Base-by-base conservation (phyloP, 1,140 invertebrate species). In the Helicoverpa zea region DNA sequence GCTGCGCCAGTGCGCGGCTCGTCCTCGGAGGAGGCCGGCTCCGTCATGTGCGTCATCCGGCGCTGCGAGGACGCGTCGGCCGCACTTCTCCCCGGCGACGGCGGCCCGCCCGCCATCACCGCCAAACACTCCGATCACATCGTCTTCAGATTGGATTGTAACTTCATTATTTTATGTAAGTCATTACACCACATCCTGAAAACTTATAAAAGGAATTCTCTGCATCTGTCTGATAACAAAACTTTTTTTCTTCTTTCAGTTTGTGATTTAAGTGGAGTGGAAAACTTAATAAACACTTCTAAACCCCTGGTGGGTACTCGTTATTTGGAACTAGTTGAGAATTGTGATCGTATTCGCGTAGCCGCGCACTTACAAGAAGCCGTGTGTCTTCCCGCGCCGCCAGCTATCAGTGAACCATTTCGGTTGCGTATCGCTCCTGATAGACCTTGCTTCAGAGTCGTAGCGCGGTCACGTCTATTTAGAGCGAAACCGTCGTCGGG, bases 51-150 rank as follows among this genome's bases (percentile, higher is more conserved):
- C 89, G 96, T 98, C 90, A 97, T 98, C 86, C 97, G 98, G 82
- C 96, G 97, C 83, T 97, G 97, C 89, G 98, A 99, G 92, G 98
- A 98, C 89, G 96, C 97, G 84, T 95, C 96, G 86, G 96, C 96
- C 87, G 94, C 96, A 83, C 95, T 97, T 85, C 96, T 95, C 96
- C 95, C 95, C 87, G 94, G 95, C 89, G 94, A 95, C 89, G 89
- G 91, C 89, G 85, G 89, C 86, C 84, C 94, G 90, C 90, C 92
- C 95, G 95, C 90, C 94, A 96, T 88, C 94, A 96, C 88, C 96
- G 89, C 98, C 87, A 98, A 98, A 94, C 98, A 98, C 92, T 89
- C 98, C 85, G 98, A 98, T 94, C 98, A 98, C 93, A 98, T 99
- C 94, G 98, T 98, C 87, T 98, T 99, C 90, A 98, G 98, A 96